These are phyloP conservation scores for Naja naja DNA, from an alignment of 2,113 vertebrate genomes.

Conservation along the genomic window DNA sequence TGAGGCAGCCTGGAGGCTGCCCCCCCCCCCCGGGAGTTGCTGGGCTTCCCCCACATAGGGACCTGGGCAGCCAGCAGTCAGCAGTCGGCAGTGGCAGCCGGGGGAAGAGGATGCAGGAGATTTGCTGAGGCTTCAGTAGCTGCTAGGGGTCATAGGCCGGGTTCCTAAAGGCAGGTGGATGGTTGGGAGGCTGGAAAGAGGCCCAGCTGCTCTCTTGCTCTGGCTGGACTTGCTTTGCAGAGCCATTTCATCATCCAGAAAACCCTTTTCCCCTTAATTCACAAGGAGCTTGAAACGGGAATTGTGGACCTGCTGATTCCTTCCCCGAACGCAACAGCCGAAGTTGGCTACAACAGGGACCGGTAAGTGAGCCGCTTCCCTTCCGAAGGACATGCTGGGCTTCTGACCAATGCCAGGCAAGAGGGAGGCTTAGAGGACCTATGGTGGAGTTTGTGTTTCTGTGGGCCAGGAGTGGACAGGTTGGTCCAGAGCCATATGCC, in stretches of 20 bases:
- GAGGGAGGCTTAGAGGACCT: background rate
- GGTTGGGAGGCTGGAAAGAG: background rate
- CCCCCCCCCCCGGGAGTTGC: no score
- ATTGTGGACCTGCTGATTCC: constrained; percentile 83
- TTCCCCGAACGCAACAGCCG: constrained; percentile 82
- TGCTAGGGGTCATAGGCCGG: background rate
- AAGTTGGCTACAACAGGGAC: constrained; percentile 86
- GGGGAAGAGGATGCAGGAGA: background rate
- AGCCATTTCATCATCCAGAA: background rate
- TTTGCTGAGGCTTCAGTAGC: background rate
- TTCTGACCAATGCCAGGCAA: background rate
- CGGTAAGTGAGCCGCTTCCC: constrained; percentile 66
- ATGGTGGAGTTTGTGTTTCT: background rate
- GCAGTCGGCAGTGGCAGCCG: background rate
- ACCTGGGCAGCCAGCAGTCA: background rate
- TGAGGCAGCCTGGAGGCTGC: no score
- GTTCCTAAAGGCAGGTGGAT: background rate
- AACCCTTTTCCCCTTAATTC: constrained; percentile 30
- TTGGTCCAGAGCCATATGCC: background rate
- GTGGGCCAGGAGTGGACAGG: background rate
- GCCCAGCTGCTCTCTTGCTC: background rate
- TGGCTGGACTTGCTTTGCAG: background rate
- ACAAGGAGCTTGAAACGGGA: constrained; percentile 82
- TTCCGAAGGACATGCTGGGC: background rate
- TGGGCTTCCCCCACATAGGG: background rate